Percentiles rank a stretch among this genome's conserved stretches.
Conservation (phyloP, 2,797 vertebrate species). For the Micrastur ruficollis region DNA sequence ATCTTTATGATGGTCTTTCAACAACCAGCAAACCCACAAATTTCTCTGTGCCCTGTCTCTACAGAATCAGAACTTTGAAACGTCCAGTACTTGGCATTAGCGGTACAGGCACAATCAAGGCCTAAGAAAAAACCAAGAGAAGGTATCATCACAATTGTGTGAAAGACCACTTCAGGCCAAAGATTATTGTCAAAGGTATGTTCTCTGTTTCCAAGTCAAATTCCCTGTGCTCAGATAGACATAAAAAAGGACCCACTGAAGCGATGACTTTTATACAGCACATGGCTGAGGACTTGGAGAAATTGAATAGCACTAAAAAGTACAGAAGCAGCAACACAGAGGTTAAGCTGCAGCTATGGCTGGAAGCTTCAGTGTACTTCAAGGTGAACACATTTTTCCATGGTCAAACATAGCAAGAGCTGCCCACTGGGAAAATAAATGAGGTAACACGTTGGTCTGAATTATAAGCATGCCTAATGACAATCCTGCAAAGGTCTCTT, state of each 20-base stretch:
- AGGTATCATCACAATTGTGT: background rate
- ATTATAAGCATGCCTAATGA: background rate
- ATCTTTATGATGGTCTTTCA: background rate
- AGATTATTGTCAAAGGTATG: background rate
- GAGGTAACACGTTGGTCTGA: background rate
- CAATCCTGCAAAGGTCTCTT: background rate
- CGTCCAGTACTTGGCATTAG: background rate
- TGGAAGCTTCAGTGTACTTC: background rate
- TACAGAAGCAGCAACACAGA: background rate
- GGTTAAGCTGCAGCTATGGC: background rate
- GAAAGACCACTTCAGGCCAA: background rate
- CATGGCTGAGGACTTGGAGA: background rate
- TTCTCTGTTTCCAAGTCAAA: background rate
- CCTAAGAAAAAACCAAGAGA: too few relatives aligned
- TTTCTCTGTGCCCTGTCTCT: background rate
- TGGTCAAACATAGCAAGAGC: background rate
- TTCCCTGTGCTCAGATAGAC: background rate
- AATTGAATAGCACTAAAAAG: background rate
- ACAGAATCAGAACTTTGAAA: background rate
- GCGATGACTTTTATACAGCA: background rate
- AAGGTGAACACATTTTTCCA: conserved; percentile 13
- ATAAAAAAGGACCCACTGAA: background rate
- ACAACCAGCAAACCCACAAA: background rate
- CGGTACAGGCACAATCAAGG: background rate
- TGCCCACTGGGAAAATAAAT: conserved; percentile 23